These are phyloP conservation scores for Siniperca scherzeri DNA, from an alignment of 2,797 vertebrate species.

Conservation along the genomic window DNA sequence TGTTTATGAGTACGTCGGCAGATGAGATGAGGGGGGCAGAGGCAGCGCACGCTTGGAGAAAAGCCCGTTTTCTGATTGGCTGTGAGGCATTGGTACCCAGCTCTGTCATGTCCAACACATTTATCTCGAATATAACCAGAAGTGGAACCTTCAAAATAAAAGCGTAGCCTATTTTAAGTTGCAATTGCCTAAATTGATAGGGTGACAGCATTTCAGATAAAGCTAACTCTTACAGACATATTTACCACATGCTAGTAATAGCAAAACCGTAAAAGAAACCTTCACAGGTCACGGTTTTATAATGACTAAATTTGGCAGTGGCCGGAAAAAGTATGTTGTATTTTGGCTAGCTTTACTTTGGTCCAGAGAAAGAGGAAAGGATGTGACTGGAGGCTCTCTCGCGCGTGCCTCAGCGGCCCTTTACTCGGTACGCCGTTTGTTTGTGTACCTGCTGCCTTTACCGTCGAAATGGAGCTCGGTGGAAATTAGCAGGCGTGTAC, in stretches of 20 bases:
- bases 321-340: neutral
- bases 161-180: fast-evolving
- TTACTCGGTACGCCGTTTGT: slow-evolving; percentile 35
- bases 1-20: neutral
- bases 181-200: fast-evolving
- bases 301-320: fast-evolving
- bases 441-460: slow-evolving; percentile 24
- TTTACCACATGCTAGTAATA: fast-evolving
- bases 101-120: neutral
- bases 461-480: slow-evolving; percentile 56
- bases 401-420: slow-evolving; percentile 44
- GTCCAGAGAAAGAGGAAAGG: slow-evolving; percentile 65
- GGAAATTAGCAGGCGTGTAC: slow-evolving; percentile 43
- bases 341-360: slow-evolving; percentile 24
- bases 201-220: fast-evolving
- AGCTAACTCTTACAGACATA: fast-evolving
- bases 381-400: slow-evolving; percentile 62
- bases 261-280: fast-evolving
- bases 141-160: slow-evolving; percentile 46
- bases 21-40: neutral
- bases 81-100: slow-evolving; percentile 51
- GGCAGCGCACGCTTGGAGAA: slow-evolving; percentile 38
- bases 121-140: fast-evolving
- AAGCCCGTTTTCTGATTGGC: slow-evolving; percentile 59
- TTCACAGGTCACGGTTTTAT: fast-evolving